Base-by-base conservation (phyloP, 2,888 invertebrate genomes). In the Agriotes lineatus region DNA sequence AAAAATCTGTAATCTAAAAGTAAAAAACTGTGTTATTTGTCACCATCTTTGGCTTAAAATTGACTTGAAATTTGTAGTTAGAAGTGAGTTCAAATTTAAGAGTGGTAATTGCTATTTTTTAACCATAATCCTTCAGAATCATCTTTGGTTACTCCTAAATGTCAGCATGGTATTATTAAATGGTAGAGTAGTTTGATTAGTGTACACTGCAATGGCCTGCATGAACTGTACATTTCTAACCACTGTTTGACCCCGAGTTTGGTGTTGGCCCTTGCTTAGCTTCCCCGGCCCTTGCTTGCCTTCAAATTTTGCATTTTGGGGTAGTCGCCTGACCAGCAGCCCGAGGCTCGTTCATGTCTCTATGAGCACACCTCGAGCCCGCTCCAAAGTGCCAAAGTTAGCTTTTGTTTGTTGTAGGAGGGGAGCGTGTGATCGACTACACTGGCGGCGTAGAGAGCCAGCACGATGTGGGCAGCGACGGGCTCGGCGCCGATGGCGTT, bases 401-500 rank as follows among this genome's bases (percentile, higher is more conserved):
- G 81, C 80, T 79, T 82, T 82, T 78, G 75, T 80, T 81, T 78
- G 82, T 83, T 84, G 67, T 83, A 84, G 84, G 84, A 76, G 85
- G 84, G 76, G 84, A 84, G 73, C 84, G 83, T 65, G 84, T 85
- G 74, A 85, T 85, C 75, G 85, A 85, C 80, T 85, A 85, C 79
- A 84, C 84, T 54, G 75, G 76, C 61, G 68, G 68, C 25, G 74
- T 75, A 39, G 73, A 74, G 44, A 74, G 66, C 42, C 69, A 68
- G 76, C 81, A 70, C 68, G 78, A 65, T 25, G 60, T 67, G 4
- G 70, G 39, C 18, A 64, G 37, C 57, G 70, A 70, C 44, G 70
- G 67, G 14, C 52, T 70, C 10, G 77, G 58, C 76, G 79, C 79
- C 30, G 83, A 85, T 73, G 84, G 85, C 61, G 83, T 85, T 69